Conservation (phyloP, 2,113 vertebrate species). For the Egretta garzetta region DNA sequence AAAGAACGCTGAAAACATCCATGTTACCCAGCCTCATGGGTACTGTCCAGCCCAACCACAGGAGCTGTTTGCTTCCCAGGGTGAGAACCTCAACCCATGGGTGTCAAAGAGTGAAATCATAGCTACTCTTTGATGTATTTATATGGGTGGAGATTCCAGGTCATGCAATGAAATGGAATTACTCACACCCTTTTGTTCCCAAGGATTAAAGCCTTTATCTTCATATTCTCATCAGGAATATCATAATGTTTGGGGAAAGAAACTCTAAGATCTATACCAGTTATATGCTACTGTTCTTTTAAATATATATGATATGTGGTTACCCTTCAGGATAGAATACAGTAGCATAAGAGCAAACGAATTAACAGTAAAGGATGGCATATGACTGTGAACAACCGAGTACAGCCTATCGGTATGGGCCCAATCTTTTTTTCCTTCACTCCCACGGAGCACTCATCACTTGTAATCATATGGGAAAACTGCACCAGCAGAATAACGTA, state of each 20-base stretch:
- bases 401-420: neutral
- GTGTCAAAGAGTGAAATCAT: conserved; percentile 62
- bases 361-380: neutral
- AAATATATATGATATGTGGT: conserved; percentile 58
- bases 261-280: conserved; percentile 44
- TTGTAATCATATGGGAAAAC: conserved; percentile 67
- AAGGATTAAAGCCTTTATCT: conserved; percentile 69
- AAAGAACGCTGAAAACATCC: neutral
- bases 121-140: conserved; percentile 65
- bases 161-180: conserved; percentile 59
- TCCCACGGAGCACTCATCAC: conserved; percentile 59
- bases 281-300: conserved; percentile 21
- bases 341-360: conserved; percentile 25
- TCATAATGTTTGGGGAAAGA: conserved; percentile 45
- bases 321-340: conserved; percentile 37
- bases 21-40: conserved; percentile 5
- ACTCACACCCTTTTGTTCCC: conserved; percentile 68
- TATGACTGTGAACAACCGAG: neutral
- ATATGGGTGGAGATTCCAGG: conserved; percentile 67
- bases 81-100: conserved; percentile 45
- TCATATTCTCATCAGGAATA: conserved; percentile 48
- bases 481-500: conserved; percentile 19
- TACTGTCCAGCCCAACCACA: conserved; percentile 46
- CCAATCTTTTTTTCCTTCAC: neutral
- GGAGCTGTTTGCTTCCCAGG: conserved; percentile 50